phyloP scores from a whole-genome alignment of 2,888 invertebrate genomes.

The Diaphora mendica region DNA sequence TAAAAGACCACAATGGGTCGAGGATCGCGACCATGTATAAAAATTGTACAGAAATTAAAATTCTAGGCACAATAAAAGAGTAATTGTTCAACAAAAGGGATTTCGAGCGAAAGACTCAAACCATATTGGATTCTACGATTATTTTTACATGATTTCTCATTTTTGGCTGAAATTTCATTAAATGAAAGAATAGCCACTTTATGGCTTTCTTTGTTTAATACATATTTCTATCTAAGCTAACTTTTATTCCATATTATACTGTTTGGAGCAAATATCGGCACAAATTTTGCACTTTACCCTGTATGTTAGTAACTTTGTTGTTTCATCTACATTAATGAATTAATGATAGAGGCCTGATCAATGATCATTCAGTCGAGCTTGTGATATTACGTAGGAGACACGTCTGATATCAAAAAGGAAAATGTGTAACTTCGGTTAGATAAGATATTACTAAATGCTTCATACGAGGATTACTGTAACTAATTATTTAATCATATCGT shows the following conservation, averaged over 20 bases:
- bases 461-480: conserved; percentile 23
- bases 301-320: not conserved
- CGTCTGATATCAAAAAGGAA: conserved; percentile 41
- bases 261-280: not conserved
- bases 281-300: conserved; percentile 7
- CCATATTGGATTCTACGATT: not conserved
- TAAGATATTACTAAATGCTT: conserved; percentile 3
- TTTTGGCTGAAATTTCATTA: not conserved
- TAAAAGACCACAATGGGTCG: not conserved
- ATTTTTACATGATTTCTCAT: not conserved
- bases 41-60: not conserved
- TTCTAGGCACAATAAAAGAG: not conserved
- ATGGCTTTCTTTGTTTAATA: not conserved
- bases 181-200: not conserved
- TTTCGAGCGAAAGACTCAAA: not conserved
- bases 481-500: conserved; percentile 14
- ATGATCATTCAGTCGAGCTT: conserved; percentile 42
- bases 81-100: not conserved
- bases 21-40: not conserved
- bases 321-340: conserved; percentile 16
- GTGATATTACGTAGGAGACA: conserved; percentile 34
- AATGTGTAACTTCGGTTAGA: conserved; percentile 5
- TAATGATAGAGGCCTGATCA: conserved; percentile 22
- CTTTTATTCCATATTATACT: not conserved
- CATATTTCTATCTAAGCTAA: not conserved